Conservation (phyloP, 2,113 vertebrate genomes). For the Tragulus kanchil region DNA sequence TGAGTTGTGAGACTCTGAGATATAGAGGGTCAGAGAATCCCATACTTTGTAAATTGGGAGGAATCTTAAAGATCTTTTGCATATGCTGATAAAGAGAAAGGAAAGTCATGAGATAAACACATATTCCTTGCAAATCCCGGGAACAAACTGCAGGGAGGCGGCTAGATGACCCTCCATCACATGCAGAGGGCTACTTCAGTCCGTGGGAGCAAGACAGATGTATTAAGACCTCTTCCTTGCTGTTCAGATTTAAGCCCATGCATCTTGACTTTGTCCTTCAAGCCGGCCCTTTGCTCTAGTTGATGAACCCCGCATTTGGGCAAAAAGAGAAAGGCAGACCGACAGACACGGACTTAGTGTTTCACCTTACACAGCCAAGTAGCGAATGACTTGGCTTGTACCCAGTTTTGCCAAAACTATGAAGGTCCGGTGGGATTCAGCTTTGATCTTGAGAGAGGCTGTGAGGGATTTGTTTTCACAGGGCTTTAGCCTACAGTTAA, state of each 20-base stretch:
- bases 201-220: conserved; percentile 76
- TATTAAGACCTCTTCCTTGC: conserved; percentile 75
- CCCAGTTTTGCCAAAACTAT: conserved; percentile 81
- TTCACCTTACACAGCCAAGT: conserved; percentile 83
- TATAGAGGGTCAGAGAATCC: background rate
- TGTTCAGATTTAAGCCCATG: conserved; percentile 70
- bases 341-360: conserved; percentile 57
- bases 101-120: background rate
- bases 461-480: conserved; percentile 94
- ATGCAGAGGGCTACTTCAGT: conserved; percentile 39
- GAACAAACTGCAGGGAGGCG: background rate
- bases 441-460: conserved; percentile 93
- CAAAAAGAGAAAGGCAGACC: conserved; percentile 66
- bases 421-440: conserved; percentile 88
- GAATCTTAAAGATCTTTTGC: background rate
- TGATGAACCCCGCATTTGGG: conserved; percentile 46
- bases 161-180: background rate
- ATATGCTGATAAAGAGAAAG: background rate
- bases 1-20: background rate
- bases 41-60: background rate
- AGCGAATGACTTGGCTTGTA: conserved; percentile 83
- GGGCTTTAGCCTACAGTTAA: conserved; percentile 95
- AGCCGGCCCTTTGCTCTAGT: conserved; percentile 57
- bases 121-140: background rate
- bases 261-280: conserved; percentile 61